phyloP scores from a whole-genome alignment of 2,888 invertebrate genomes.

The Drosophila histrio region DNA sequence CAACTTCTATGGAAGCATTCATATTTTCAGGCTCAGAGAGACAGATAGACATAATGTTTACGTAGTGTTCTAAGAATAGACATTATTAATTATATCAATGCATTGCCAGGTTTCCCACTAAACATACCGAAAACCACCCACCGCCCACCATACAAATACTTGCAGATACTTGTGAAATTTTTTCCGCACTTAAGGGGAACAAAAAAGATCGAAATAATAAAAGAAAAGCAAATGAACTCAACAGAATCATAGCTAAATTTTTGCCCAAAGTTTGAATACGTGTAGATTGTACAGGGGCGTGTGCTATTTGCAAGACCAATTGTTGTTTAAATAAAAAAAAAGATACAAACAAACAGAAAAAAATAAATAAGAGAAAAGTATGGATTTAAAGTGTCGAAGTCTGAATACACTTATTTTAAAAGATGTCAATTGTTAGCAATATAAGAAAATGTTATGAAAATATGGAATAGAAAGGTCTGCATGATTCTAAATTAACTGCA shows the following conservation, averaged over 20 bases:
- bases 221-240: constrained; percentile 27
- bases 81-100: constrained; percentile 66
- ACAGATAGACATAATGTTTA: constrained; percentile 54
- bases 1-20: constrained; percentile 46
- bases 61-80: constrained; percentile 61
- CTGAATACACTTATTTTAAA: constrained; percentile 3
- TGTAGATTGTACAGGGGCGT: constrained; percentile 33
- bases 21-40: constrained; percentile 34
- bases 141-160: constrained; percentile 27
- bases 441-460: neutral
- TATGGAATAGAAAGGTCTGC: too few relatives aligned
- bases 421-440: neutral
- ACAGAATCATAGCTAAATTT: constrained; percentile 58
- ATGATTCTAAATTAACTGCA: too few relatives aligned
- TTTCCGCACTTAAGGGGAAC: constrained; percentile 33
- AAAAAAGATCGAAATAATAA: constrained; percentile 1
- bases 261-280: constrained; percentile 57
- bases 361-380: constrained; percentile 4
- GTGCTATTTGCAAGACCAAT: constrained; percentile 39
- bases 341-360: constrained; percentile 30
- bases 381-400: neutral
- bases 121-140: constrained; percentile 42
- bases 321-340: constrained; percentile 33
- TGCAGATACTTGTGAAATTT: constrained; percentile 46
- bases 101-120: constrained; percentile 58